A percentile compares a stretch with the other conserved stretches of the same genome.
Evolutionary conservation across 2,113 vertebrate species (phyloP).

Genomic region (Taxidea taxus): DNA sequence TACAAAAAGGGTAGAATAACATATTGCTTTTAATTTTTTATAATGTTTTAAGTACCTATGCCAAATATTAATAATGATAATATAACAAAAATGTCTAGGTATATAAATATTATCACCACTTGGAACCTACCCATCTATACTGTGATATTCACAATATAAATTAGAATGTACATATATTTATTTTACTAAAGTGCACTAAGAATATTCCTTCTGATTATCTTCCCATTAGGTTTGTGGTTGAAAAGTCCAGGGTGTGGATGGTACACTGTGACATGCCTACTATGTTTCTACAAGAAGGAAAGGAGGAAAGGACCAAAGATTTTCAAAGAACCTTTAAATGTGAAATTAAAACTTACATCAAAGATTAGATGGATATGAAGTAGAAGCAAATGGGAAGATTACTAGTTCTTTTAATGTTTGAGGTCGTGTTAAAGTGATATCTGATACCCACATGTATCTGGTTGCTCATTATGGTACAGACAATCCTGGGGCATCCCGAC

Average conservation of each 20-base stretch:
- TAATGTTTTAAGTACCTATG: neutral
- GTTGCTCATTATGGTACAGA: conserved; percentile 35
- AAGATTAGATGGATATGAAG: neutral
- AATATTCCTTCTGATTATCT: conserved; percentile 24
- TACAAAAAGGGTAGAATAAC: neutral
- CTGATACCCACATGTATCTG: neutral
- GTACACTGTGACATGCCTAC: neutral
- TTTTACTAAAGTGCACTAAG: neutral
- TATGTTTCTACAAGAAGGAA: neutral
- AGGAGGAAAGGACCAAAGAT: neutral
- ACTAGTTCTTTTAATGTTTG: neutral
- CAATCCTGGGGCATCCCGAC: conserved; percentile 31
- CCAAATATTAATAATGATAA: neutral
- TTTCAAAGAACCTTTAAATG: conserved; percentile 15
- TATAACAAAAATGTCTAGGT: neutral
- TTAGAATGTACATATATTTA: neutral
- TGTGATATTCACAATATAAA: conserved; percentile 2
- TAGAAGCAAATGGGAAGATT: neutral
- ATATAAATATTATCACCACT: neutral
- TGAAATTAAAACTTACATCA: neutral
- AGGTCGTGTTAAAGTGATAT: neutral
- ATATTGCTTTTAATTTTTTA: neutral
- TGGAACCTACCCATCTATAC: neutral
- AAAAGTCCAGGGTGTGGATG: neutral
- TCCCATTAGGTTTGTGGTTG: neutral